Conservation (phyloP, 2,113 vertebrate genomes). For the Nothocercus julius region DNA sequence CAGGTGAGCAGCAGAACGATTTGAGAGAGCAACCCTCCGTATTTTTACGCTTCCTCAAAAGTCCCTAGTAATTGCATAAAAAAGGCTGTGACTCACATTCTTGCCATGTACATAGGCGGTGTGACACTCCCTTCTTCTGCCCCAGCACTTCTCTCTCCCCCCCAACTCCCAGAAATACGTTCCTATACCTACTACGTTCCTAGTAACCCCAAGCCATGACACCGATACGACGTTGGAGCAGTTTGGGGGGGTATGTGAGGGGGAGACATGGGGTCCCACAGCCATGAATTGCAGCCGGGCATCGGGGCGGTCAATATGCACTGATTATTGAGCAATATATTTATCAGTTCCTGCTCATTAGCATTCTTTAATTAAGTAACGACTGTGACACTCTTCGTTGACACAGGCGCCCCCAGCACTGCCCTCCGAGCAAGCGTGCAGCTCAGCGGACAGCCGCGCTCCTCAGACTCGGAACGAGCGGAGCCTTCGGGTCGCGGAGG, state of each 20-base stretch:
- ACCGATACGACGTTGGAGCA: not conserved
- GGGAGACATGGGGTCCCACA: not conserved
- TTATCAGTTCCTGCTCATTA: not conserved
- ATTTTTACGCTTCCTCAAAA: not conserved
- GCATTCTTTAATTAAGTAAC: not conserved
- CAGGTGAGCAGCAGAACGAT: not conserved
- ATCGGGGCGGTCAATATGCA: not conserved
- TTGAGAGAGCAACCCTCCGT: rapidly evolving
- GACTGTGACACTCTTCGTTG: rapidly evolving
- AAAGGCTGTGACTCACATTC: not conserved
- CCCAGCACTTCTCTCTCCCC: not conserved
- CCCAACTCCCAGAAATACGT: not conserved
- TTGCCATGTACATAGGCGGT: not conserved
- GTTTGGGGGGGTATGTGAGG: too few relatives aligned
- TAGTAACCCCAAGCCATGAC: not conserved
- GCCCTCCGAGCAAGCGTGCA: not conserved
- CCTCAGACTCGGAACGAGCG: not conserved
- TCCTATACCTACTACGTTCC: not conserved
- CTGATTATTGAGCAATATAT: not conserved
- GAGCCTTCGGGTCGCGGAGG: too few relatives aligned
- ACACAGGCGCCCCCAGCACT: not conserved
- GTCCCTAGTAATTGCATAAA: not conserved
- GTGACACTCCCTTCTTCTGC: not conserved
- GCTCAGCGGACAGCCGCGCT: not conserved
- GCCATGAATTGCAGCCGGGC: not conserved